These are phyloP conservation scores for Myzus persicae DNA, from an alignment of 1,140 invertebrate species.

Conservation along the genomic window DNA sequence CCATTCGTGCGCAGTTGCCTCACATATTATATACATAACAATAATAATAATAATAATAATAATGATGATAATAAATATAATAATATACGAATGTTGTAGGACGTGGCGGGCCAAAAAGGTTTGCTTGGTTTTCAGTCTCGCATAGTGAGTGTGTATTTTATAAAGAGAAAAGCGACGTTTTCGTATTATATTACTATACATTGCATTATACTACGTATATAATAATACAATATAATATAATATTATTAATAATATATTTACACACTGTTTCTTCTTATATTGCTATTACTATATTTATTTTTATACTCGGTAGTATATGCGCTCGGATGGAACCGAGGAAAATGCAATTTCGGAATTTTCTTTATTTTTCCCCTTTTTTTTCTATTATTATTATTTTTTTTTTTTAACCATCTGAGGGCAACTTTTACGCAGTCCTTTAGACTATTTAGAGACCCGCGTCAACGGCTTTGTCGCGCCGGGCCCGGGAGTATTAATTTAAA, in stretches of 20 bases:
- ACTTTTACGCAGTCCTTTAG: conserved; percentile 19
- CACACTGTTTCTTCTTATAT: not conserved
- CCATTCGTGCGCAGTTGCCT: not conserved
- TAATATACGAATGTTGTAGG: not conserved
- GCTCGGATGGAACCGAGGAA: not conserved
- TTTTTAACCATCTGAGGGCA: too few relatives aligned
- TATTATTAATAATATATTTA: conserved; percentile 6
- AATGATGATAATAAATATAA: not conserved
- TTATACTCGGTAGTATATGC: not conserved
- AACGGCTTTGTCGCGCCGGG: conserved; percentile 10
- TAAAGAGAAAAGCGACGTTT: not conserved
- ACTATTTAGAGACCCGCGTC: conserved; percentile 42
- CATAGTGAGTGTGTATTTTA: not conserved
- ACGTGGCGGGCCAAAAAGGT: not conserved
- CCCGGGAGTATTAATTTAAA: conserved; percentile 38
- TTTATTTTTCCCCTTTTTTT: not conserved
- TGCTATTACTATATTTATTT: conserved; percentile 13
- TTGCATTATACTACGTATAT: conserved; percentile 11
- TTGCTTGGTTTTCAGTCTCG: not conserved
- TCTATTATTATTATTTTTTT: conserved; percentile 11
- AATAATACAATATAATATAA: not conserved
- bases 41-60: not conserved
- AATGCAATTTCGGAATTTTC: conserved; percentile 21
- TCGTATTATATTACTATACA: not conserved
- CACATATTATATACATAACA: not conserved